Percentiles rank a stretch among this genome's conserved stretches.
Conservation (phyloP, 2,888 invertebrate species). For the Lingula anatina region DNA sequence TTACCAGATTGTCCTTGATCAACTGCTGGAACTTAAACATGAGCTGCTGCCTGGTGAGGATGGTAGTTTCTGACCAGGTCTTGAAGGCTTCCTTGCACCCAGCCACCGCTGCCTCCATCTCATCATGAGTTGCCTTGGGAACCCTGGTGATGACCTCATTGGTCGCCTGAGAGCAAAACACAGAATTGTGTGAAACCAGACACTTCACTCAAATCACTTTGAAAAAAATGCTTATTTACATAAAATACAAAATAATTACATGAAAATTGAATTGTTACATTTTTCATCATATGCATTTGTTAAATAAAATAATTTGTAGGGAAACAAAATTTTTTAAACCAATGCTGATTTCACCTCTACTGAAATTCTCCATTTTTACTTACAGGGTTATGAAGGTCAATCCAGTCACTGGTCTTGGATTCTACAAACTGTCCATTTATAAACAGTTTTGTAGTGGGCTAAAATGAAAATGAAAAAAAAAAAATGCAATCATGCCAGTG, state of each 20-base stretch:
- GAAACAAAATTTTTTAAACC: too few relatives aligned
- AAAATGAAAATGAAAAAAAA: slow-evolving; percentile 60
- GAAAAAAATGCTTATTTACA: too few relatives aligned
- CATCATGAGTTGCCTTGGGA: slow-evolving; percentile 80
- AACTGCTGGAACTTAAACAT: slow-evolving; percentile 84
- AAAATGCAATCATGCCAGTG: neutral
- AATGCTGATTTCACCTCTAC: too few relatives aligned
- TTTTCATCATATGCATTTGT: too few relatives aligned
- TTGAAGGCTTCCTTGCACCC: slow-evolving; percentile 75
- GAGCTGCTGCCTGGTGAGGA: slow-evolving; percentile 85
- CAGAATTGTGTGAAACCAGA: too few relatives aligned
- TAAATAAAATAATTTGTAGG: too few relatives aligned
- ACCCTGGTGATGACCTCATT: slow-evolving; percentile 66
- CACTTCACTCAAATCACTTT: too few relatives aligned
- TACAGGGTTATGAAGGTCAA: slow-evolving; percentile 88
- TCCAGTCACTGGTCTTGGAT: slow-evolving; percentile 88
- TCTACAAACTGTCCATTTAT: slow-evolving; percentile 91
- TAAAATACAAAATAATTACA: too few relatives aligned
- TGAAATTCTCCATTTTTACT: too few relatives aligned
- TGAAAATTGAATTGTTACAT: too few relatives aligned
- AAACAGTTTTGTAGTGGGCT: slow-evolving; percentile 86
- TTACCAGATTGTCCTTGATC: slow-evolving; percentile 79
- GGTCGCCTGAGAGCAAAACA: slow-evolving; percentile 50
- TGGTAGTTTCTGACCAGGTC: slow-evolving; percentile 86
- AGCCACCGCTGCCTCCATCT: slow-evolving; percentile 84